Conservation (phyloP, 1,140 invertebrate genomes). For the Drosophila melanica region DNA sequence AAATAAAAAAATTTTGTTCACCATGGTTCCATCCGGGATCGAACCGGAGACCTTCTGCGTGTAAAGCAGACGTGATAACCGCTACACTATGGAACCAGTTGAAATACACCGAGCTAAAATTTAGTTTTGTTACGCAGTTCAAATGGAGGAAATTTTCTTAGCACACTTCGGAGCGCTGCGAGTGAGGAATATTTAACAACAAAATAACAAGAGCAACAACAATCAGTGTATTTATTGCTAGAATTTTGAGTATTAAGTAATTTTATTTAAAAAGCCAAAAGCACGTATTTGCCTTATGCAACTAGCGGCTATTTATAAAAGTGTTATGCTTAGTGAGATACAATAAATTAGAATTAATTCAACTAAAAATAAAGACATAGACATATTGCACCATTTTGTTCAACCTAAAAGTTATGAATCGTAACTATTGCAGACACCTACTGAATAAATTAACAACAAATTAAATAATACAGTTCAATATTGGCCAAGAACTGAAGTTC, state of each 20-base stretch:
- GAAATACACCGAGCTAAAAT: conserved; percentile 1
- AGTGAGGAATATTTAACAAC: background rate
- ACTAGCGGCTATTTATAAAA: conserved; percentile 55
- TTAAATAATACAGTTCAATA: conserved; percentile 40
- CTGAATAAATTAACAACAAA: conserved; percentile 68
- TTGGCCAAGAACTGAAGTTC: conserved; percentile 36
- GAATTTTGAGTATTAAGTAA: conserved; percentile 51
- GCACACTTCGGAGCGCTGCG: conserved; percentile 24
- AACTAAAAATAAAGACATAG: conserved; percentile 54
- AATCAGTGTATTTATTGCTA: background rate
- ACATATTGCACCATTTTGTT: conserved; percentile 69
- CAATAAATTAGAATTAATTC: conserved; percentile 48
- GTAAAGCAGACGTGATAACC: conserved; percentile 88
- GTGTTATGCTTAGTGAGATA: conserved; percentile 51
- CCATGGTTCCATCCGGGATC: conserved; percentile 87
- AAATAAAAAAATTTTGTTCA: background rate
- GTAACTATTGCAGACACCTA: conserved; percentile 50
- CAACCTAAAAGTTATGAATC: conserved; percentile 56
- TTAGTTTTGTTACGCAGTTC: conserved; percentile 45
- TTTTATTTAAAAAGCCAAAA: conserved; percentile 70
- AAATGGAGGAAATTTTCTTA: background rate
- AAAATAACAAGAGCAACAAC: conserved; percentile 2
- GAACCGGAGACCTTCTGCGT: conserved; percentile 88
- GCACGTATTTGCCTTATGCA: conserved; percentile 52
- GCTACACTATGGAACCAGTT: conserved; percentile 85